Conservation (phyloP, 2,888 invertebrate genomes). For the Tinea trinotella region DNA sequence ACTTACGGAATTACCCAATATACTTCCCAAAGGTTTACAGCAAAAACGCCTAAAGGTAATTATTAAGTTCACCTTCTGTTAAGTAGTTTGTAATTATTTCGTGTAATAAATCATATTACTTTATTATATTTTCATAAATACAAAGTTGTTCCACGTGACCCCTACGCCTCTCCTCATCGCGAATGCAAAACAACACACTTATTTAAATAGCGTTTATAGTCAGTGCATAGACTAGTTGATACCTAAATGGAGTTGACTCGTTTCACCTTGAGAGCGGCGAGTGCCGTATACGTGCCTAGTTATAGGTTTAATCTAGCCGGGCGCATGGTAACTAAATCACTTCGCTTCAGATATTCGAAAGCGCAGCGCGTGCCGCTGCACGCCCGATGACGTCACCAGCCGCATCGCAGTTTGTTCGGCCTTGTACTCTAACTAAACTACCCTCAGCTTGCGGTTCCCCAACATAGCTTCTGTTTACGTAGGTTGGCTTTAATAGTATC, state of each 20-base stretch:
- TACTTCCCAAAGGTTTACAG: too few relatives aligned
- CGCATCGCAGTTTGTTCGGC: constrained; percentile 16
- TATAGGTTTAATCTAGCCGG: background rate
- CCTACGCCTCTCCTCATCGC: constrained; percentile 9
- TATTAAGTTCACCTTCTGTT: too few relatives aligned
- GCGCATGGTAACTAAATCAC: constrained; percentile 10
- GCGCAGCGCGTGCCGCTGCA: constrained; percentile 9
- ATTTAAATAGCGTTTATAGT: constrained; percentile 9
- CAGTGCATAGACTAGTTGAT: constrained; percentile 1
- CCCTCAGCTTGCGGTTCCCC: background rate
- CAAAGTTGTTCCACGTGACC: constrained; percentile 1
- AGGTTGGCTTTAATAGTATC: background rate
- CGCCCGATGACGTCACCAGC: background rate
- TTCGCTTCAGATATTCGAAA: constrained; percentile 7
- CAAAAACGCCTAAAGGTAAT: too few relatives aligned
- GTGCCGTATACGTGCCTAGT: background rate
- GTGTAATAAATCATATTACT: too few relatives aligned
- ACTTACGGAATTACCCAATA: too few relatives aligned
- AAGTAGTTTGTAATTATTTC: too few relatives aligned
- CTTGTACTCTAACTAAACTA: background rate
- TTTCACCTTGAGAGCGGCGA: constrained; percentile 8
- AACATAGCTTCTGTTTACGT: constrained; percentile 5
- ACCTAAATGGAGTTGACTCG: constrained; percentile 1
- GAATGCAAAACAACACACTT: constrained; percentile 12
- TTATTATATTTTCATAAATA: too few relatives aligned